Evolutionary conservation across 2,113 vertebrate species (phyloP).

Genomic region (Leucoraja erinaceus): DNA sequence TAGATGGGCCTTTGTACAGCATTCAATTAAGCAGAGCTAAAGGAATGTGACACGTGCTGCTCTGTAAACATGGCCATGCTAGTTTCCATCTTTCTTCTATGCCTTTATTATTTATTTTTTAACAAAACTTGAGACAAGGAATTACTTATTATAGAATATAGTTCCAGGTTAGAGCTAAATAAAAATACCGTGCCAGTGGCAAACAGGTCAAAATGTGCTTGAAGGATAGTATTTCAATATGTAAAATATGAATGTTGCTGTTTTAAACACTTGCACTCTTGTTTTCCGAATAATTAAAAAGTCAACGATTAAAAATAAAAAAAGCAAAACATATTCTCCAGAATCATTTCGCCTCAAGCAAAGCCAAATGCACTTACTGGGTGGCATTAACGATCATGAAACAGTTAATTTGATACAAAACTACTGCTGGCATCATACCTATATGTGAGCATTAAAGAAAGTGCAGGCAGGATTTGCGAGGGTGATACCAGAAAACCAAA

Average conservation of each 20-base stretch:
- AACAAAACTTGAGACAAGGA: conserved; percentile 25
- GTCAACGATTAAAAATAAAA: background rate
- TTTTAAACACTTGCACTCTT: background rate
- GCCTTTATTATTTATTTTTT: conserved; percentile 30
- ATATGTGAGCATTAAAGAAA: no score
- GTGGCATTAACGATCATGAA: background rate
- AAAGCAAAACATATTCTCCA: background rate
- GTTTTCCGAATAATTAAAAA: background rate
- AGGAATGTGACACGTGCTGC: conserved; percentile 30
- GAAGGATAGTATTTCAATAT: background rate
- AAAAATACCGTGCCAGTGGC: background rate
- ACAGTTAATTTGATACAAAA: background rate
- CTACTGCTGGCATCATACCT: background rate
- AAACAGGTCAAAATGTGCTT: background rate
- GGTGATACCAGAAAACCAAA: no score
- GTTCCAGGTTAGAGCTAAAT: background rate
- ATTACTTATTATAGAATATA: background rate
- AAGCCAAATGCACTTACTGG: background rate
- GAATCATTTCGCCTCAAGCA: background rate
- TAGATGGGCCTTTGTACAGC: conserved; percentile 31
- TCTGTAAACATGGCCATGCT: conserved; percentile 3
- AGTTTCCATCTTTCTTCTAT: conserved; percentile 23
- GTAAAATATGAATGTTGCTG: background rate
- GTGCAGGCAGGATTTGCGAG: no score
- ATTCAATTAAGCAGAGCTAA: conserved; percentile 20